Conservation (phyloP, 2,888 invertebrate species). For the Cremastinae sp. region DNA sequence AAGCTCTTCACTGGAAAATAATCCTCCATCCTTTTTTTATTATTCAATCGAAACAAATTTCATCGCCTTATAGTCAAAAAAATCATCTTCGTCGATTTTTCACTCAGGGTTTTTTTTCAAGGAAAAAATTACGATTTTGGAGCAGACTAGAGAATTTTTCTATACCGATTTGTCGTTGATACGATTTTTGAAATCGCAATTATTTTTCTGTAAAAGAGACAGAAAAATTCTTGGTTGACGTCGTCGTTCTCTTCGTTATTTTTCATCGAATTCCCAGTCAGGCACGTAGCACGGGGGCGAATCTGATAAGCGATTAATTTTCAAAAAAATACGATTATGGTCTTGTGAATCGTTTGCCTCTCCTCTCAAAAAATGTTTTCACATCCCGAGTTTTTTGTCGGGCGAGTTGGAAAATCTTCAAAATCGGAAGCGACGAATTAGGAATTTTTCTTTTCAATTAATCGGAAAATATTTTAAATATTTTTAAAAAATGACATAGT, state of each 20-base stretch:
- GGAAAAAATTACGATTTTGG: too few species aligned
- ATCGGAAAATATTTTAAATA: constrained; percentile 41
- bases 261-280: neutral
- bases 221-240: too few species aligned
- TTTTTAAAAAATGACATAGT: constrained; percentile 45
- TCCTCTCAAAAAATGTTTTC: neutral
- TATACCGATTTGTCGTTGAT: neutral
- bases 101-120: too few species aligned
- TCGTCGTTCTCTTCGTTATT: neutral
- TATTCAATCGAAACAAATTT: constrained; percentile 20
- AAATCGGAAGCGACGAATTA: neutral
- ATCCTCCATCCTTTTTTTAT: constrained; percentile 33
- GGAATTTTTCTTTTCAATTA: constrained; percentile 60
- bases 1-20: neutral
- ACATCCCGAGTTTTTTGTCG: neutral
- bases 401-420: neutral
- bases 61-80: neutral
- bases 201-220: too few species aligned
- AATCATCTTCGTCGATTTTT: too few species aligned
- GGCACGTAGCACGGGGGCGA: neutral
- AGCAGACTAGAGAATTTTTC: neutral
- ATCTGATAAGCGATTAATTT: constrained; percentile 15
- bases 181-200: too few species aligned
- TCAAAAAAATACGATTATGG: neutral
- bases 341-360: constrained; percentile 27